Base-by-base conservation (phyloP, 2,113 vertebrate species). In the Nothoprocta perdicaria region DNA sequence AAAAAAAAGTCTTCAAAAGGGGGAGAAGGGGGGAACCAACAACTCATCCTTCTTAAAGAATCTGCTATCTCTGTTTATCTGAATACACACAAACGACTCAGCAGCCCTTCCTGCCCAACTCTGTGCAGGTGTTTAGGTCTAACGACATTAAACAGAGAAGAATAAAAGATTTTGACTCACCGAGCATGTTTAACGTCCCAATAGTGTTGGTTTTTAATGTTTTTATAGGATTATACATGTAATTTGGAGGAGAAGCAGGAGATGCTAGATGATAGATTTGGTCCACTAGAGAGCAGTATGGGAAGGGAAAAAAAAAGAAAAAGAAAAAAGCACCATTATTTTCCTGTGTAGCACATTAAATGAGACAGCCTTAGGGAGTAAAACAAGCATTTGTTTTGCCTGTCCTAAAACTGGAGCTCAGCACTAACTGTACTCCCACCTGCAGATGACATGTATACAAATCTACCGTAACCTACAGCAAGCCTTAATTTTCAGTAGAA, bases 141-240 rank as follows among this genome's bases (percentile, higher is more conserved):
- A 63, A 85, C 2, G 18, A 75, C 45, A 6, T 43, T 17, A 73
- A 61, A 7, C 9, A 90, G 35, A 50, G 31, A 41, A 53, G 33
- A 35, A 87, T 90, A 72, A 23, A 74, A 52, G 17, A n/a, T 21
- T 93, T 89, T 4, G 27, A 98, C 99, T 98, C 89, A 99, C 99
- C 99, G 41, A 99, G 97, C 99, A 99, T 99, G 94, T 99, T 99
- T 11, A 99, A 95, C 5, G 99, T 99, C 62, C 99, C 99, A 17
- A 99, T 99, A 14, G 99, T 99, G 94, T 99, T 99, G 38, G 99
- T 99, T 97, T 99, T 99, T 41, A 99, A 95, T 1, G 99, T 99
- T 97, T 99, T 99, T 97, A 99, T 99, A 79, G 99, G 99, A 93
- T 99, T 99, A 95, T 99, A 99, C 99, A 99, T 99, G 96, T 99